Conservation (phyloP, 2,888 invertebrate genomes). For the Trichogramma dendrolimi region DNA sequence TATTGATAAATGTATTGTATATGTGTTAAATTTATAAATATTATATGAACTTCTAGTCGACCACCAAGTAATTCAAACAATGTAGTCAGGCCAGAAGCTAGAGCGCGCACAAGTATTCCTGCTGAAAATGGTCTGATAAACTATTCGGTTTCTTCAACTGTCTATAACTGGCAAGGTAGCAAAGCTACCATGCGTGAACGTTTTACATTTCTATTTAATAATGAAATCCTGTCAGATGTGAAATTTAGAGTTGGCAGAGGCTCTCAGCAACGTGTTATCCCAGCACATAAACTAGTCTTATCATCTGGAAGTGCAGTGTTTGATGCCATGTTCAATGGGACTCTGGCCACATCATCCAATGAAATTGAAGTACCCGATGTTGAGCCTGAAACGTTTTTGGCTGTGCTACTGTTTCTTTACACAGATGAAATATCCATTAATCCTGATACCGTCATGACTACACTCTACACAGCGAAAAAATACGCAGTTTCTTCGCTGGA, state of each 20-base stretch:
- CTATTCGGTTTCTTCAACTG: conserved; percentile 31
- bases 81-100: conserved; percentile 37
- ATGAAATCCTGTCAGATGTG: conserved; percentile 67
- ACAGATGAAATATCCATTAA: conserved; percentile 80
- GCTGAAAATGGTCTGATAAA: conserved; percentile 33
- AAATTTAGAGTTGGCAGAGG: conserved; percentile 75
- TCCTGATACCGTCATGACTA: conserved; percentile 82
- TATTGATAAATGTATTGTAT: neutral
- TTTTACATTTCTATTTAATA: conserved; percentile 66
- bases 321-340: conserved; percentile 82
- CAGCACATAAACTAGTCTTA: conserved; percentile 76
- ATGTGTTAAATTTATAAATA: neutral
- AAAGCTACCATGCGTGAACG: conserved; percentile 73
- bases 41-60: conserved; percentile 32
- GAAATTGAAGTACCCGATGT: conserved; percentile 80
- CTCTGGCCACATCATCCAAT: conserved; percentile 63
- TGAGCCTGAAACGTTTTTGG: conserved; percentile 76
- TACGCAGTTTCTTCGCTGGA: conserved; percentile 81
- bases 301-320: conserved; percentile 82
- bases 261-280: conserved; percentile 65
- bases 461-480: conserved; percentile 80
- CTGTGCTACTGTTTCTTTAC: conserved; percentile 69
- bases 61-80: conserved; percentile 44
- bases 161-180: conserved; percentile 69
- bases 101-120: conserved; percentile 34